Evolutionary conservation across 2,113 vertebrate genomes (phyloP).

Genomic region (Peromyscus polionotus): DNA sequence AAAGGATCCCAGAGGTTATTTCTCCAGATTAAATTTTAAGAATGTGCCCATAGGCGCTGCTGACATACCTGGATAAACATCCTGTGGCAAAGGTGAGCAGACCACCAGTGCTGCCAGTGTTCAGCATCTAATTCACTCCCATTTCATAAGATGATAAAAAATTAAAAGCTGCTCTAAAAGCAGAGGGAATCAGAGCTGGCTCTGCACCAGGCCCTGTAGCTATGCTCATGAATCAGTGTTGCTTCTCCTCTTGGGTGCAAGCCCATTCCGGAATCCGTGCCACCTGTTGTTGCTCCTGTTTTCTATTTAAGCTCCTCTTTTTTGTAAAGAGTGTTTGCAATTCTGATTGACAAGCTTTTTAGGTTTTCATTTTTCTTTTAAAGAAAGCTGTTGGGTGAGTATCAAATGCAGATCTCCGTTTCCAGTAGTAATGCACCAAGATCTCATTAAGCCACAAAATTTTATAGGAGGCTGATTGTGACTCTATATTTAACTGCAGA

Average conservation of each 20-base stretch:
- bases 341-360: constrained; percentile 58
- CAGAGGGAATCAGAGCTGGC: constrained; percentile 63
- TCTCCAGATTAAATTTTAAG: constrained; percentile 20
- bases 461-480: background rate
- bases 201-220: constrained; percentile 57
- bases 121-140: constrained; percentile 55
- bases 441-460: background rate
- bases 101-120: background rate
- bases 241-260: constrained; percentile 64
- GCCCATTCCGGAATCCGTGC: constrained; percentile 59
- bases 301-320: constrained; percentile 67
- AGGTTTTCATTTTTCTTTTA: background rate
- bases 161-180: constrained; percentile 73
- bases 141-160: constrained; percentile 73
- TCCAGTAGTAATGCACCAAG: background rate
- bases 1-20: background rate
- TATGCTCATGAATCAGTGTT: constrained; percentile 69
- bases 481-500: background rate
- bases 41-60: background rate
- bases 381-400: background rate
- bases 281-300: constrained; percentile 68
- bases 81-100: background rate
- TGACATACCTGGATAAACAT: constrained; percentile 45
- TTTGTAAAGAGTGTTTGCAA: constrained; percentile 42
- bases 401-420: constrained; percentile 41